These are phyloP conservation scores for Anastrepha ludens DNA, from an alignment of 1,140 invertebrate genomes.

Conservation along the genomic window DNA sequence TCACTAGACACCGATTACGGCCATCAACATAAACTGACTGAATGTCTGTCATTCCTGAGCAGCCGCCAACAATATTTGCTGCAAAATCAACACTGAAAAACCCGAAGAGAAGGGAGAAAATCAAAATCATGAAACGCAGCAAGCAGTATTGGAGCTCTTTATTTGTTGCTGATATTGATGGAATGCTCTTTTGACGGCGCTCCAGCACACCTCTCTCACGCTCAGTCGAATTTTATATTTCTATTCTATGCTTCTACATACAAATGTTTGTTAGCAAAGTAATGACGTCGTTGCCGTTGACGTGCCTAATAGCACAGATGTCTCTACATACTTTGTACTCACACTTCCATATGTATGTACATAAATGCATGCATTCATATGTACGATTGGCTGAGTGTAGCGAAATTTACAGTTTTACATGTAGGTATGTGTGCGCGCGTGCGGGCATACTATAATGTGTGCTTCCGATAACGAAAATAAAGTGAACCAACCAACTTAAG, in stretches of 20 bases:
- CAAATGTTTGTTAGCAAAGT: slow-evolving; percentile 1
- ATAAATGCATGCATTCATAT: neutral
- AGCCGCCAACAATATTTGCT: neutral
- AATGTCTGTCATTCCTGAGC: neutral
- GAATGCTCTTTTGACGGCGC: neutral
- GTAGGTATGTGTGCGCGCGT: neutral
- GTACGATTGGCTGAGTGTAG: neutral
- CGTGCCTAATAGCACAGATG: neutral
- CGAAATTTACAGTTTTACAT: neutral
- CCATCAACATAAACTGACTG: neutral
- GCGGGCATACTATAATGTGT: neutral
- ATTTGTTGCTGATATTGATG: neutral
- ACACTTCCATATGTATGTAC: neutral
- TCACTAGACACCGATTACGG: neutral
- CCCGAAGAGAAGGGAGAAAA: neutral
- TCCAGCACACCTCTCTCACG: neutral
- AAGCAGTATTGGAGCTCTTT: neutral
- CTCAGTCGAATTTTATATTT: neutral
- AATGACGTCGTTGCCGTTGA: slow-evolving; percentile 11
- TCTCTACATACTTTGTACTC: neutral
- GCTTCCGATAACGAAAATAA: neutral
- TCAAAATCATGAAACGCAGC: neutral
- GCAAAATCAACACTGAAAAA: neutral
- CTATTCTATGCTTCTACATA: neutral
- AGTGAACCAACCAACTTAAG: neutral